These are phyloP conservation scores for Archilochus colubris DNA, from an alignment of 2,113 vertebrate genomes.

Conservation along the genomic window DNA sequence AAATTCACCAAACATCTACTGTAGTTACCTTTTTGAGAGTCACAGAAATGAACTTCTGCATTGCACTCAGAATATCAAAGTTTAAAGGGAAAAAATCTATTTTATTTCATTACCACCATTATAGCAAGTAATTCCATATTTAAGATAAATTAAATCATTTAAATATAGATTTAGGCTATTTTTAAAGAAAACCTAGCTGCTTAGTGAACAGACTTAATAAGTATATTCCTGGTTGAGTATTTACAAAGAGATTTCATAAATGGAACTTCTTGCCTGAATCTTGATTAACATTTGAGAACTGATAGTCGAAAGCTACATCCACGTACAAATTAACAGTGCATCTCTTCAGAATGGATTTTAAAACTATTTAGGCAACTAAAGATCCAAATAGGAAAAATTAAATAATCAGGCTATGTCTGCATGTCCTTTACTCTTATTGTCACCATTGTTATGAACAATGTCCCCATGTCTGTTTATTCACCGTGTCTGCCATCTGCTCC, in stretches of 20 bases:
- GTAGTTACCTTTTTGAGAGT: not conserved
- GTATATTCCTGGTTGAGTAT: not conserved
- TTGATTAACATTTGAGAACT: not conserved
- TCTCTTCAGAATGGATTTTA: not conserved
- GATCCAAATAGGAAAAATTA: accelerated
- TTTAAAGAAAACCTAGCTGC: not conserved
- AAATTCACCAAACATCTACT: not conserved
- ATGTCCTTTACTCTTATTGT: not conserved
- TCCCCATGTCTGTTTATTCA: accelerated
- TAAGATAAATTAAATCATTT: not conserved
- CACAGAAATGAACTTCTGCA: not conserved
- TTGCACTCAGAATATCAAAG: not conserved
- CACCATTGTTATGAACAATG: accelerated
- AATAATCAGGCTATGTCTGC: not conserved
- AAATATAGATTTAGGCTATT: not conserved
- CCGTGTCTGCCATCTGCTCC: not conserved
- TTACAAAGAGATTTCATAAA: not conserved
- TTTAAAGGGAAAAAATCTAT: not conserved
- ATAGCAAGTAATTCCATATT: not conserved
- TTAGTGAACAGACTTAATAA: not conserved
- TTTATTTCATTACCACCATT: not conserved
- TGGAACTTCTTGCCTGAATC: not conserved
- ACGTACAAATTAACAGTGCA: not conserved
- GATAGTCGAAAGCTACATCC: not conserved
- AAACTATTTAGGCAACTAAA: not conserved